A percentile compares a stretch with the other conserved stretches of the same genome.
Evolutionary conservation across 2,113 vertebrate genomes (phyloP).

Genomic region (Bettongia penicillata): DNA sequence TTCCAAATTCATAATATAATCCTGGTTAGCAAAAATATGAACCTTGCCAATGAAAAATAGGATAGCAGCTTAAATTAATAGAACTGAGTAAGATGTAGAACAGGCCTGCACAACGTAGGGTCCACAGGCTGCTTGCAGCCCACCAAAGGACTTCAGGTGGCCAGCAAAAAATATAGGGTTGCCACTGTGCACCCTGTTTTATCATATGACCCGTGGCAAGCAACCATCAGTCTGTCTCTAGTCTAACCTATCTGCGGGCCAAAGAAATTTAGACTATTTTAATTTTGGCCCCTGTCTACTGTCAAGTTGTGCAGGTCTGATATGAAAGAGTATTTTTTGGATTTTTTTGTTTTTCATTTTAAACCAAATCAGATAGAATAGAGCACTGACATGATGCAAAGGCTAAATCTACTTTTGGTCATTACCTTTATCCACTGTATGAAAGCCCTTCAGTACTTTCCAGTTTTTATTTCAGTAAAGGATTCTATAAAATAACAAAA

Average conservation of each 20-base stretch:
- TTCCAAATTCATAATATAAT: slow-evolving; percentile 56
- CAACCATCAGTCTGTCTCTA: no score
- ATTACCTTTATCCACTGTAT: not conserved
- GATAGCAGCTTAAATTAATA: slow-evolving; percentile 36
- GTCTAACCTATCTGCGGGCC: no score
- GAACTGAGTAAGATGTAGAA: not conserved
- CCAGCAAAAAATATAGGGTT: no score
- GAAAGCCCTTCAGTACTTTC: not conserved
- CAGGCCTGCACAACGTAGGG: no score
- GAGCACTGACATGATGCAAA: not conserved
- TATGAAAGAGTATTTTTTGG: no score
- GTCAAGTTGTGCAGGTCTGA: no score
- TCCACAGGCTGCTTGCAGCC: no score
- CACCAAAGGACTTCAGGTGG: no score
- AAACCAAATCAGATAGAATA: not conserved
- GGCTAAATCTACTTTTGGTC: not conserved
- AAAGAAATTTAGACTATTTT: no score
- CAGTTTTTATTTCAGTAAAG: not conserved
- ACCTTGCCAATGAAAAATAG: slow-evolving; percentile 53
- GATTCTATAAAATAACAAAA: not conserved
- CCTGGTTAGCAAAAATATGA: slow-evolving; percentile 51
- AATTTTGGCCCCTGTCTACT: no score
- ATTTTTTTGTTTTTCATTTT: not conserved
- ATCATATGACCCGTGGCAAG: no score
- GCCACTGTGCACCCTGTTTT: no score